phyloP scores from a whole-genome alignment of 2,113 vertebrate genomes.

The Gallinago jamesoni region DNA sequence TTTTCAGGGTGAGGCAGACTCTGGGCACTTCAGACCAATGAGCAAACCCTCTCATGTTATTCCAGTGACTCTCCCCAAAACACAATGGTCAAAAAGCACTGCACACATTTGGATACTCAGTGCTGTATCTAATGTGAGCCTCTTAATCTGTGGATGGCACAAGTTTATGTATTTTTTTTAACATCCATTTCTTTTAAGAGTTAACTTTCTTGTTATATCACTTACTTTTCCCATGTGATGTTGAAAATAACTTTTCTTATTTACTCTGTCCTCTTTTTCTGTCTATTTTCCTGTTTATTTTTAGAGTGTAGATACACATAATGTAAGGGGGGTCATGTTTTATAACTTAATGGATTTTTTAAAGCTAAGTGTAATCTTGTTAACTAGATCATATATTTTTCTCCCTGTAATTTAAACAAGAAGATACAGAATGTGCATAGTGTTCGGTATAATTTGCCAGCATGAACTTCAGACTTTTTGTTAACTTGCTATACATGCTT shows the following conservation, averaged over 20 bases:
- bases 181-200: neutral
- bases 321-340: neutral
- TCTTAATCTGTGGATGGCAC: neutral
- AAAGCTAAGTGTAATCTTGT: neutral
- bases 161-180: neutral
- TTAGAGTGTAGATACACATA: neutral
- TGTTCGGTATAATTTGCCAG: neutral
- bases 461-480: neutral
- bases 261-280: neutral
- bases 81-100: rapidly evolving
- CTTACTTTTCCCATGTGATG: neutral
- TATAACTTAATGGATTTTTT: neutral
- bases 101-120: neutral
- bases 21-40: neutral
- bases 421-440: neutral
- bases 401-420: neutral
- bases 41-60: neutral
- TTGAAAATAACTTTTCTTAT: neutral
- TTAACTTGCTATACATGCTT: neutral
- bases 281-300: neutral
- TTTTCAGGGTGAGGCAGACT: neutral
- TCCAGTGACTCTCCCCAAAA: neutral
- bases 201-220: neutral
- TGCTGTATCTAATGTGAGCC: neutral
- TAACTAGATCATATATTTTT: neutral